These are phyloP conservation scores for Agrypnus murinus DNA, from an alignment of 2,888 invertebrate species.

Conservation along the genomic window DNA sequence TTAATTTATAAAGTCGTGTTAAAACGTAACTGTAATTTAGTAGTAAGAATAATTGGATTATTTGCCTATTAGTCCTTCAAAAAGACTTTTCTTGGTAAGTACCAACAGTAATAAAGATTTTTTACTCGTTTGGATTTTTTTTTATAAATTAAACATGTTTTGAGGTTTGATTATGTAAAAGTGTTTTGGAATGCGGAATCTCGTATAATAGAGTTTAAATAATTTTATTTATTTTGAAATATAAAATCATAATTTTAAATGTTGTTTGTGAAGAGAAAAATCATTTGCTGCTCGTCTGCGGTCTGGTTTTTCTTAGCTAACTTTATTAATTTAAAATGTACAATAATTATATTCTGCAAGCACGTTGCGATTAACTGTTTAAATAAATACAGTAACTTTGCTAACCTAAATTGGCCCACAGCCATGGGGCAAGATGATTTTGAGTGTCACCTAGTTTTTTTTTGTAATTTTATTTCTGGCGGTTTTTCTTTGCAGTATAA, in stretches of 20 bases:
- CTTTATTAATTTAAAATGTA: slow-evolving; percentile 11
- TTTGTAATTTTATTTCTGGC: background rate
- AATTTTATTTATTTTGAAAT: no score
- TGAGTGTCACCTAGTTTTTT: slow-evolving; percentile 32
- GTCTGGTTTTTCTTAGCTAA: slow-evolving; percentile 8
- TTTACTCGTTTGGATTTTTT: no score
- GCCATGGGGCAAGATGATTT: slow-evolving; percentile 24
- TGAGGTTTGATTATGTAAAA: no score
- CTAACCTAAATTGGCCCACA: slow-evolving; percentile 42
- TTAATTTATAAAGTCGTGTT: background rate
- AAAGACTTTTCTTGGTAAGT: background rate
- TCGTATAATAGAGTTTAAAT: no score
- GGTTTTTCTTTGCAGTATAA: no score
- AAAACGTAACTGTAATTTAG: slow-evolving; percentile 5
- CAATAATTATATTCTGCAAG: slow-evolving; percentile 14
- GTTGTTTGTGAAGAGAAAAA: no score
- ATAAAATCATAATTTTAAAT: no score
- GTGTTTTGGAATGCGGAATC: no score
- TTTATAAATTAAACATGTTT: no score
- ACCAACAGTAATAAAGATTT: no score
- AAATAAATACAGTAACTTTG: slow-evolving; percentile 42
- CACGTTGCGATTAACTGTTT: slow-evolving; percentile 43
- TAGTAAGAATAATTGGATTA: slow-evolving; percentile 39
- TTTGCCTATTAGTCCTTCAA: slow-evolving; percentile 7
- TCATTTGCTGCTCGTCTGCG: no score